phyloP scores from a whole-genome alignment of 2,888 invertebrate species.

The Danaus chrysippus region DNA sequence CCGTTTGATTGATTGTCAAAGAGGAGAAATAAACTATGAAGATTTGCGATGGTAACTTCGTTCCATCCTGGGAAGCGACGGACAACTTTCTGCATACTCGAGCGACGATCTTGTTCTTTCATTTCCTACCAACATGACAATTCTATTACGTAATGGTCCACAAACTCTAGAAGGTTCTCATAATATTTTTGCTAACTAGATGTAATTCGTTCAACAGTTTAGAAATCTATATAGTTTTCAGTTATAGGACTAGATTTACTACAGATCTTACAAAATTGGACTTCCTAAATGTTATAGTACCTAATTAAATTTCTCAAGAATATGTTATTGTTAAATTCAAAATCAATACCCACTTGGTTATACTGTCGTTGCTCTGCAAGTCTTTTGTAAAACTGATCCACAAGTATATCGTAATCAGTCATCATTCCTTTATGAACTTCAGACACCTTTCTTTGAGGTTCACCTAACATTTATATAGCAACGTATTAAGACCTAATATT shows the following conservation, averaged over 20 bases:
- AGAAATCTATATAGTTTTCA: too few species aligned
- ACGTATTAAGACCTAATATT: background rate
- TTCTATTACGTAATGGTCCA: background rate
- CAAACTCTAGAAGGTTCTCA: background rate
- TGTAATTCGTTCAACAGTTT: background rate
- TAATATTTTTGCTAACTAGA: background rate
- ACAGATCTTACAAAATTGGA: too few species aligned
- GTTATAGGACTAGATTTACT: too few species aligned
- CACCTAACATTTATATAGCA: slow-evolving; percentile 41
- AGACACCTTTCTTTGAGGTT: slow-evolving; percentile 48
- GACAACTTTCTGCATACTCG: slow-evolving; percentile 75
- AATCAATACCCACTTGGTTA: slow-evolving; percentile 53
- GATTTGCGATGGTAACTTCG: slow-evolving; percentile 77
- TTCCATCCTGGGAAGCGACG: slow-evolving; percentile 78
- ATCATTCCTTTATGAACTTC: slow-evolving; percentile 47
- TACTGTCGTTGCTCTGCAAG: slow-evolving; percentile 71
- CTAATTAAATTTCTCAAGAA: too few species aligned
- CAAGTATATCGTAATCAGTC: slow-evolving; percentile 76
- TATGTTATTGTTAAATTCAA: too few species aligned
- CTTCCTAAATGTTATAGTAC: too few species aligned
- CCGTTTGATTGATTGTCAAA: slow-evolving; percentile 79
- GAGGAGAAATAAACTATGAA: slow-evolving; percentile 77
- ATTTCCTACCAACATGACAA: slow-evolving; percentile 52
- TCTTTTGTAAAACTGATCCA: slow-evolving; percentile 73
- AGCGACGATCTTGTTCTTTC: slow-evolving; percentile 76